These are phyloP conservation scores for Malurus cyaneus DNA, from an alignment of 2,113 vertebrate species.

Conservation along the genomic window DNA sequence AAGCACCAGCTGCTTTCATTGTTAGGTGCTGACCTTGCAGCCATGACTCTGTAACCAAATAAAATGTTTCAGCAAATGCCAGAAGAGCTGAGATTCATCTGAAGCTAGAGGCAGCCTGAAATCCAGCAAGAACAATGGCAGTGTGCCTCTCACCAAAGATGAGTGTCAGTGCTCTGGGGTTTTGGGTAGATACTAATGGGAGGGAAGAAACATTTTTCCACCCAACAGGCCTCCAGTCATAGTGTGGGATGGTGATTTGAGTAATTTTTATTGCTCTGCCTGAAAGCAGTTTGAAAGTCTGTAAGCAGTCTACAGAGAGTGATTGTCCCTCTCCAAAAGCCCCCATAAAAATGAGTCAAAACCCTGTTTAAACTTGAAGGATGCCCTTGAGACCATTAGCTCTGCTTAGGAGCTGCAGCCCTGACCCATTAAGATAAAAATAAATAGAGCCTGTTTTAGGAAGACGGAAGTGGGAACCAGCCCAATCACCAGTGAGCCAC, in stretches of 20 bases:
- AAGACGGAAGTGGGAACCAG: background rate
- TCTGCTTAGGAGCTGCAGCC: slow-evolving; percentile 2
- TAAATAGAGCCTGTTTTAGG: slow-evolving; percentile 49
- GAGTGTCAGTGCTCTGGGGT: background rate
- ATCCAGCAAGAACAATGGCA: background rate
- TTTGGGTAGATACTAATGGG: background rate
- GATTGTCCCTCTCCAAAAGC: slow-evolving; percentile 50
- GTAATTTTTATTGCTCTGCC: slow-evolving; percentile 41
- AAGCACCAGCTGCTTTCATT: rapidly evolving
- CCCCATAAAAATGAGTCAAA: slow-evolving; percentile 48
- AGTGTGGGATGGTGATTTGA: background rate
- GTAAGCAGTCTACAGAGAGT: slow-evolving; percentile 33
- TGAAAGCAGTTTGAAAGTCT: slow-evolving; percentile 29
- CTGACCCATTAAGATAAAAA: slow-evolving; percentile 57
- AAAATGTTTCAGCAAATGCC: background rate
- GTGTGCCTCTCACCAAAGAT: background rate
- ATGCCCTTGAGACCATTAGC: slow-evolving; percentile 25
- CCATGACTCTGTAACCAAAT: background rate
- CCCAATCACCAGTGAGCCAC: background rate
- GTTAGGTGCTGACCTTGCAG: background rate
- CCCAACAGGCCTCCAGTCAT: background rate
- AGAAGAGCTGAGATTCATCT: background rate
- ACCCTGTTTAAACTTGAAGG: slow-evolving; percentile 28
- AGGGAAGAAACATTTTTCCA: background rate
- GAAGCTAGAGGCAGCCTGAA: background rate